Conservation (phyloP, 2,888 invertebrate genomes). For the Drosophila bunnanda region DNA sequence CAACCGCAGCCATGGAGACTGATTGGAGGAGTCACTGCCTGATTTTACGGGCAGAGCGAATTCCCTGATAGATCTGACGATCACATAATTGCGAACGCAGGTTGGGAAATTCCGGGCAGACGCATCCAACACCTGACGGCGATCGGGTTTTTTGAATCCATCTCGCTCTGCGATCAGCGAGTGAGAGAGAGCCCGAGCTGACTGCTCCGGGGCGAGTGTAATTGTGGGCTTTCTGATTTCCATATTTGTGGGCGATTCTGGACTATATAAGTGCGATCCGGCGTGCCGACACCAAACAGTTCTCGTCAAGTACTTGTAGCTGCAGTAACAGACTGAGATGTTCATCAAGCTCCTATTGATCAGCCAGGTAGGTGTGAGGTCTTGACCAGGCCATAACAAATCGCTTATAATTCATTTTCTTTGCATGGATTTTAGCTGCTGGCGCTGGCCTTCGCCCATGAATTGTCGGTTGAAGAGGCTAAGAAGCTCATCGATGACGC, state of each 20-base stretch:
- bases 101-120: constrained; percentile 34
- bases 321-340: constrained; percentile 41
- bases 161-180: constrained; percentile 2
- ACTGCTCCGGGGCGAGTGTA: constrained; percentile 42
- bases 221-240: constrained; percentile 49
- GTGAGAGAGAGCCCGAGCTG: constrained; percentile 5
- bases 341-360: constrained; percentile 54
- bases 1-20: constrained; percentile 10
- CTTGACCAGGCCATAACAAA: background rate
- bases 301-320: constrained; percentile 15
- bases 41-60: constrained; percentile 38
- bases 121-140: constrained; percentile 41
- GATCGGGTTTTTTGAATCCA: constrained; percentile 47
- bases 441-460: constrained; percentile 37
- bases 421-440: constrained; percentile 42
- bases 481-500: constrained; percentile 30
- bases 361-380: constrained; percentile 53
- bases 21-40: constrained; percentile 24
- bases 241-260: constrained; percentile 48
- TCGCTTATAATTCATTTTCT: background rate
- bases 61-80: constrained; percentile 19
- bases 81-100: constrained; percentile 22
- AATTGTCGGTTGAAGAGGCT: constrained; percentile 1
- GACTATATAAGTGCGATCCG: constrained; percentile 53
- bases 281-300: constrained; percentile 41